Conservation (phyloP, 1,140 invertebrate species). For the Drosophila persimilis region DNA sequence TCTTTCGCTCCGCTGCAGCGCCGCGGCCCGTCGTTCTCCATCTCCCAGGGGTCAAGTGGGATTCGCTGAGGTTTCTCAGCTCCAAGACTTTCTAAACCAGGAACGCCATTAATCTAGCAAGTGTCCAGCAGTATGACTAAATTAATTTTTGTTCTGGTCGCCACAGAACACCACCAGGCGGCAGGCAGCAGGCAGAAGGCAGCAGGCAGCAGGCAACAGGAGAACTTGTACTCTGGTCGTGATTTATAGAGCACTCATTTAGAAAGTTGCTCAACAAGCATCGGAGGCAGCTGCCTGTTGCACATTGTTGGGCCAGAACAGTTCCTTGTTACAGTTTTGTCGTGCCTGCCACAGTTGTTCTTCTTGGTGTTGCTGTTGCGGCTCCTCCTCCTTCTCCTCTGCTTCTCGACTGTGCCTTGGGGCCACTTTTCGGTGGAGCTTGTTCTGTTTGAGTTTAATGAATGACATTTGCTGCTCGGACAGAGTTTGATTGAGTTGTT, state of each 20-base stretch:
- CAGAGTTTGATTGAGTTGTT: constrained; percentile 78
- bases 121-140: constrained; percentile 78
- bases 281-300: constrained; percentile 31
- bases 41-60: constrained; percentile 29
- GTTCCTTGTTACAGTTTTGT: constrained; percentile 80
- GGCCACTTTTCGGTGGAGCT: constrained; percentile 42
- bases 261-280: constrained; percentile 77
- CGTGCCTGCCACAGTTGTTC: constrained; percentile 47
- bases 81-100: constrained; percentile 69
- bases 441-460: constrained; percentile 65
- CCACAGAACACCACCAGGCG: constrained; percentile 60
- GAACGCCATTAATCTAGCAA: constrained; percentile 74
- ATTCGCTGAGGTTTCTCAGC: constrained; percentile 13
- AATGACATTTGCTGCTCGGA: constrained; percentile 65
- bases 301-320: constrained; percentile 53
- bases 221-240: constrained; percentile 69
- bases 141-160: constrained; percentile 78
- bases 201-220: constrained; percentile 3
- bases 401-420: constrained; percentile 42
- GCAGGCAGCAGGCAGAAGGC: constrained; percentile 16
- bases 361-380: constrained; percentile 20
- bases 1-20: too few species aligned
- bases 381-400: constrained; percentile 2
- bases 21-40: too few species aligned
- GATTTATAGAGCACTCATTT: constrained; percentile 81